phyloP scores from a whole-genome alignment of 2,797 vertebrate species.

The Poeciliopsis paucimaculata region DNA sequence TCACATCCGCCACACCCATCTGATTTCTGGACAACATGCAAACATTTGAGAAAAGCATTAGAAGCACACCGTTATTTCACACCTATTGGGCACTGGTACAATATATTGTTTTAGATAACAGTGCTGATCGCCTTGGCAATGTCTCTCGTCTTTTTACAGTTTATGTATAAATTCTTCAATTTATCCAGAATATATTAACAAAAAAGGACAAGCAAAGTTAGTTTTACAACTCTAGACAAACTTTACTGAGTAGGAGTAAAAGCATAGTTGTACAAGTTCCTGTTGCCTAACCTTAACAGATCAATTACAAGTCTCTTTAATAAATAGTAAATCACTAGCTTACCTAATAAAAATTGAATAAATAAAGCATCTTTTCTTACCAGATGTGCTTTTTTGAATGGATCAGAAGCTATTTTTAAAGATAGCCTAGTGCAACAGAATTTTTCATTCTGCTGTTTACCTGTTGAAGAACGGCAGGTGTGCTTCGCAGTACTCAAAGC shows the following conservation, averaged over 20 bases:
- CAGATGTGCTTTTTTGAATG: neutral
- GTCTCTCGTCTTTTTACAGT: neutral
- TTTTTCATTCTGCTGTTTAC: slow-evolving; percentile 68
- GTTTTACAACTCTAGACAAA: neutral
- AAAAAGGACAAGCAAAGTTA: neutral
- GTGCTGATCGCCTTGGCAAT: too few species aligned
- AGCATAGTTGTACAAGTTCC: neutral
- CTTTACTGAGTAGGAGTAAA: neutral
- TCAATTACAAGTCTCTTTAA: neutral
- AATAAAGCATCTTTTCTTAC: neutral
- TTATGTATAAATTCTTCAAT: neutral
- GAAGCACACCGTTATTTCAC: neutral
- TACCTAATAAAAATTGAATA: neutral
- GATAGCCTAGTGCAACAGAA: neutral
- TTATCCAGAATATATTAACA: neutral
- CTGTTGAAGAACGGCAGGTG: slow-evolving; percentile 94
- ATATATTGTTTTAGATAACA: neutral
- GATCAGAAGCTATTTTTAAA: neutral
- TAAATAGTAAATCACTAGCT: neutral
- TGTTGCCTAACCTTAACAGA: neutral
- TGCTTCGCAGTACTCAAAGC: slow-evolving; percentile 94
- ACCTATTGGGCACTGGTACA: neutral
- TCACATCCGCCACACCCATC: slow-evolving; percentile 86
- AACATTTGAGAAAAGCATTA: neutral
- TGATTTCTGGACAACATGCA: slow-evolving; percentile 80